phyloP scores from a whole-genome alignment of 2,797 vertebrate genomes.

The Echiichthys vipera region DNA sequence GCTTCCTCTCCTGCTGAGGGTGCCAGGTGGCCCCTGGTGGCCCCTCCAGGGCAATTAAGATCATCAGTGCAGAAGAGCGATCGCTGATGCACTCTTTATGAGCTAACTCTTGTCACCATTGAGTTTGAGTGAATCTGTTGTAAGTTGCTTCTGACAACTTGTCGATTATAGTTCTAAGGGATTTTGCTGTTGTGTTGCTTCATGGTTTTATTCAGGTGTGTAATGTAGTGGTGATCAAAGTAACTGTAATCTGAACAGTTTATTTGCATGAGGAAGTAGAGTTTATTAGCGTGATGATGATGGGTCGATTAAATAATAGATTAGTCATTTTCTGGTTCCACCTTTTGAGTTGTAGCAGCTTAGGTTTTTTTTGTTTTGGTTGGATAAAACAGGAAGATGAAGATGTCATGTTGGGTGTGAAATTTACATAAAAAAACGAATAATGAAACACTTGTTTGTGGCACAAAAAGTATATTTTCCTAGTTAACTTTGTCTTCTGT shows the following conservation, averaged over 20 bases:
- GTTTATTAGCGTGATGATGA: not conserved
- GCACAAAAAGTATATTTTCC: too few relatives aligned
- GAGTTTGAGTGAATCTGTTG: not conserved
- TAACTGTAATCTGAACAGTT: not conserved
- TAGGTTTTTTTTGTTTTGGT: not conserved
- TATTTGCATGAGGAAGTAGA: not conserved
- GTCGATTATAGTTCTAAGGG: not conserved
- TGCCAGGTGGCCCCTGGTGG: slow-evolving; percentile 75
- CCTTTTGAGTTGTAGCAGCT: not conserved
- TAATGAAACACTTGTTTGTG: not conserved
- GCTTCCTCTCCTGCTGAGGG: slow-evolving; percentile 69
- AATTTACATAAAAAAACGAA: not conserved
- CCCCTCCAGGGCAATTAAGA: slow-evolving; percentile 66
- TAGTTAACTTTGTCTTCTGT: not conserved
- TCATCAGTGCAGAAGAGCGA: slow-evolving; percentile 54
- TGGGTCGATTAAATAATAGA: not conserved
- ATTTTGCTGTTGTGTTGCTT: not conserved
- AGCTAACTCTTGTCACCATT: not conserved
- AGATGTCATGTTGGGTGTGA: not conserved
- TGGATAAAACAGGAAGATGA: not conserved
- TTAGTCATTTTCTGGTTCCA: not conserved
- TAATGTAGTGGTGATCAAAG: not conserved
- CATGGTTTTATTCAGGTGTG: not conserved
- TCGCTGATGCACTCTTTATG: slow-evolving; percentile 40
- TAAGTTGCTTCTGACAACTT: not conserved